Conservation (phyloP, 2,888 invertebrate species). For the Archaeoteleia sp. region DNA sequence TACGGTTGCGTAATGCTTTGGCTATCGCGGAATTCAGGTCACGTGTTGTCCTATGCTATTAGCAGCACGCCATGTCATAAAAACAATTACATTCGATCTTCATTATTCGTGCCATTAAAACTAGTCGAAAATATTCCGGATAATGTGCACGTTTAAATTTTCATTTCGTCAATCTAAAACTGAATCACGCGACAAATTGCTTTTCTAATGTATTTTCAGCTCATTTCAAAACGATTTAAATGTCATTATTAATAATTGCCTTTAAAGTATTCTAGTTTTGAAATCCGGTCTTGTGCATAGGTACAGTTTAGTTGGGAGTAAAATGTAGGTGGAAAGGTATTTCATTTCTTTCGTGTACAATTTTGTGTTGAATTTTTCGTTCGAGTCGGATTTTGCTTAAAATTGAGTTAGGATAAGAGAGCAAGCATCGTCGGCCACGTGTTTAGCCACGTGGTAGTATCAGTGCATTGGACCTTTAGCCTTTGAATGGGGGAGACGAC, state of each 20-base stretch:
- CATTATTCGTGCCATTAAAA: slow-evolving; percentile 10
- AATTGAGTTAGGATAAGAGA: slow-evolving; percentile 1
- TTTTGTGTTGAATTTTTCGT: too few species aligned
- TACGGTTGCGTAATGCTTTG: slow-evolving; percentile 66
- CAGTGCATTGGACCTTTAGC: slow-evolving; percentile 29
- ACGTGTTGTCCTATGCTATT: slow-evolving; percentile 65
- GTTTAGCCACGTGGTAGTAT: slow-evolving; percentile 47
- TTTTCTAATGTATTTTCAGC: too few species aligned
- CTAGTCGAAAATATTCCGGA: slow-evolving; percentile 13
- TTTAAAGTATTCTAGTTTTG: too few species aligned
- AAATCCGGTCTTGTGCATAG: neutral
- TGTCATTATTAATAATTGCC: too few species aligned
- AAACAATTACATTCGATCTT: slow-evolving; percentile 58
- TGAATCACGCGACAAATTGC: too few species aligned
- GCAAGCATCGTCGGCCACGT: slow-evolving; percentile 27
- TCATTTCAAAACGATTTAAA: too few species aligned
- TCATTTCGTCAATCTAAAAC: too few species aligned
- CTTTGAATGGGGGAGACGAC: slow-evolving; percentile 41
- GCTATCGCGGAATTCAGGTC: slow-evolving; percentile 70
- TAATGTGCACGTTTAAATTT: too few species aligned
- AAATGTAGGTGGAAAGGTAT: neutral
- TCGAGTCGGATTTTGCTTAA: neutral
- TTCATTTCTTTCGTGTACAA: too few species aligned
- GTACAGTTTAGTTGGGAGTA: too few species aligned
- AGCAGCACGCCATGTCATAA: slow-evolving; percentile 57